Percentiles rank a stretch among this genome's conserved stretches.
Evolutionary conservation across 2,888 invertebrate genomes (phyloP).

Genomic region (Rhabditoides inermis): DNA sequence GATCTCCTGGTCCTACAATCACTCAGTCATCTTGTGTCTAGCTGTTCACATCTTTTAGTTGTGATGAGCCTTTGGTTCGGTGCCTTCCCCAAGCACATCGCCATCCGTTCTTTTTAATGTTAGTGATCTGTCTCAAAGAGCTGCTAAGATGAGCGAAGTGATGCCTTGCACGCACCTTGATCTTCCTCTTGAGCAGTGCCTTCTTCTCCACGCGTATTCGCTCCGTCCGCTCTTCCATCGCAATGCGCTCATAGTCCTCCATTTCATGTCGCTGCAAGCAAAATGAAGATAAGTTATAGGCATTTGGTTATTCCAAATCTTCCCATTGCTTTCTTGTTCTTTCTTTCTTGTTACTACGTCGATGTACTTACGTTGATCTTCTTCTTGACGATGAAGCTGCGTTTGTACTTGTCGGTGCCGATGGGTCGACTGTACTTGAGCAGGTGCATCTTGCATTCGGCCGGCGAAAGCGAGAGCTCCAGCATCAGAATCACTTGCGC

Average conservation of each 20-base stretch:
- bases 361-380: constrained; percentile 11
- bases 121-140: too few relatives aligned
- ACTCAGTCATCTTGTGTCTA: too few relatives aligned
- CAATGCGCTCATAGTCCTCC: constrained; percentile 19
- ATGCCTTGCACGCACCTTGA: too few relatives aligned
- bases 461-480: constrained; percentile 86
- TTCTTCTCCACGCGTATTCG: constrained; percentile 20
- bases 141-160: too few relatives aligned
- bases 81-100: too few relatives aligned
- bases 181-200: constrained; percentile 9
- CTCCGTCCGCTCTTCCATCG: constrained; percentile 19
- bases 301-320: too few relatives aligned
- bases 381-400: constrained; percentile 47
- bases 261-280: not conserved
- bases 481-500: constrained; percentile 92
- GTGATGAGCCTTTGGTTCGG: too few relatives aligned
- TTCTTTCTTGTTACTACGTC: not conserved
- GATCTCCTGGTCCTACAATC: too few relatives aligned
- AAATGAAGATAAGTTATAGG: not conserved
- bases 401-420: constrained; percentile 44
- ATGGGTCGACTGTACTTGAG: constrained; percentile 84
- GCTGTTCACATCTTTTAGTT: too few relatives aligned
- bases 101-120: too few relatives aligned
- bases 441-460: constrained; percentile 74
- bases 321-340: not conserved